A percentile compares a stretch with the other conserved stretches of the same genome.
phyloP scores from a whole-genome alignment of 2,888 invertebrate genomes.

The Cotesia congregata region DNA sequence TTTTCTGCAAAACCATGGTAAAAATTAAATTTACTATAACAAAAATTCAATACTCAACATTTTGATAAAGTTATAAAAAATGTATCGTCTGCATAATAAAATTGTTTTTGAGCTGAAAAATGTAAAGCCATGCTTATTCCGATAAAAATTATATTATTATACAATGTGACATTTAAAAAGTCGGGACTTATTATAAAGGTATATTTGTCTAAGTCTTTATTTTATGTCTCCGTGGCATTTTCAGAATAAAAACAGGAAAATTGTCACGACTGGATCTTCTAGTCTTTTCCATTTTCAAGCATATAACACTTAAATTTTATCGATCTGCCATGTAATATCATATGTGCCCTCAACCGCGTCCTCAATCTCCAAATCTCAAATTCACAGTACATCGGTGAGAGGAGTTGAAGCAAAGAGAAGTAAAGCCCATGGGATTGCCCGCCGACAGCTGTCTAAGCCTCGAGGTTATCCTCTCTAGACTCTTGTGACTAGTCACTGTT shows the following conservation, averaged over 20 bases:
- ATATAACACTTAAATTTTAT: constrained; percentile 3
- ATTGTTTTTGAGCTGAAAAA: too few relatives aligned
- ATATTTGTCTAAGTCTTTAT: too few relatives aligned
- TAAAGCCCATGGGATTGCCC: constrained; percentile 28
- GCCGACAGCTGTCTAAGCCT: constrained; percentile 45
- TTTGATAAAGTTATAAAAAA: too few relatives aligned
- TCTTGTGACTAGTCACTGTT: constrained; percentile 27
- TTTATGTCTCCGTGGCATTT: too few relatives aligned
- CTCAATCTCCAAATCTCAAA: constrained; percentile 22
- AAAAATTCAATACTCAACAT: too few relatives aligned
- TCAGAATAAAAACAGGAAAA: neutral
- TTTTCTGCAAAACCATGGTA: too few relatives aligned
- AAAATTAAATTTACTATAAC: too few relatives aligned
- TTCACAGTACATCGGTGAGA: constrained; percentile 19
- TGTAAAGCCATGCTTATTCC: too few relatives aligned
- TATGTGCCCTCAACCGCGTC: constrained; percentile 15
- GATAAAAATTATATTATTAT: too few relatives aligned
- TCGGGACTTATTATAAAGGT: too few relatives aligned
- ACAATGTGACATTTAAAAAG: too few relatives aligned
- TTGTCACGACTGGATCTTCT: neutral
- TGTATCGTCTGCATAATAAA: too few relatives aligned
- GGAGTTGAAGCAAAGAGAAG: constrained; percentile 31
- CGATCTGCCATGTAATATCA: constrained; percentile 14
- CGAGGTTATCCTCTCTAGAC: constrained; percentile 25
- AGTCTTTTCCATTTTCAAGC: neutral